A percentile compares a stretch with the other conserved stretches of the same genome.
Conservation (phyloP, 1,140 invertebrate genomes). For the Thrips palmi region DNA sequence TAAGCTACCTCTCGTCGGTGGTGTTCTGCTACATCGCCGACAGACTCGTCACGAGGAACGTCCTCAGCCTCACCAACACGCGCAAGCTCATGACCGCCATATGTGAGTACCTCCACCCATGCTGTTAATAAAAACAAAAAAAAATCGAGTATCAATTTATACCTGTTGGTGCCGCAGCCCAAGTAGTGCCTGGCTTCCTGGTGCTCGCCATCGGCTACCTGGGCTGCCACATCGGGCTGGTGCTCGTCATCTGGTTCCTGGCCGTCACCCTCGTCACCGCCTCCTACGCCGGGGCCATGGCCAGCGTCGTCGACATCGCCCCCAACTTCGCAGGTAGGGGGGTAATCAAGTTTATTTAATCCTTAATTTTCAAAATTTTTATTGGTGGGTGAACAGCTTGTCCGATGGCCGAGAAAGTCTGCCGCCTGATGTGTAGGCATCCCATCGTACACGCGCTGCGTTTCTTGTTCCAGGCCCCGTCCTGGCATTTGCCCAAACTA, state of each 20-base stretch:
- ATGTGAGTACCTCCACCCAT: too few species aligned
- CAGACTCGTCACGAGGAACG: conserved; percentile 33
- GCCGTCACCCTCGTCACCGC: conserved; percentile 52
- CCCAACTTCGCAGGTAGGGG: conserved; percentile 43
- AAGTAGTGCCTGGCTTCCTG: conserved; percentile 47
- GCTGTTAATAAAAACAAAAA: background rate
- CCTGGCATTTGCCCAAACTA: conserved; percentile 52
- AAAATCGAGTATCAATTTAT: too few species aligned
- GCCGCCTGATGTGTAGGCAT: conserved; percentile 3
- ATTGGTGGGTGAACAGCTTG: background rate
- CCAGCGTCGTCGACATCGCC: conserved; percentile 51
- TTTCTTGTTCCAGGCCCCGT: conserved; percentile 32
- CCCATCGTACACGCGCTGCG: background rate
- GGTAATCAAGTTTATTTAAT: conserved; percentile 1
- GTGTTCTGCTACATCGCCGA: conserved; percentile 52
- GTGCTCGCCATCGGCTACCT: conserved; percentile 43
- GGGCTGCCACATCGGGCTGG: conserved; percentile 35
- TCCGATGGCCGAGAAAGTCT: background rate
- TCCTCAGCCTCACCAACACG: conserved; percentile 39
- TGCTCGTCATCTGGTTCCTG: conserved; percentile 43
- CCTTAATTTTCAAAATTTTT: conserved; percentile 1
- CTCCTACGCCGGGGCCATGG: conserved; percentile 57
- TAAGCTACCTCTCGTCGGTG: conserved; percentile 47
- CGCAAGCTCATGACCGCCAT: conserved; percentile 47
- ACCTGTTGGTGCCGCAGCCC: conserved; percentile 24